Evolutionary conservation across 2,888 invertebrate species (phyloP).

Genomic region (Oscheius sp.): DNA sequence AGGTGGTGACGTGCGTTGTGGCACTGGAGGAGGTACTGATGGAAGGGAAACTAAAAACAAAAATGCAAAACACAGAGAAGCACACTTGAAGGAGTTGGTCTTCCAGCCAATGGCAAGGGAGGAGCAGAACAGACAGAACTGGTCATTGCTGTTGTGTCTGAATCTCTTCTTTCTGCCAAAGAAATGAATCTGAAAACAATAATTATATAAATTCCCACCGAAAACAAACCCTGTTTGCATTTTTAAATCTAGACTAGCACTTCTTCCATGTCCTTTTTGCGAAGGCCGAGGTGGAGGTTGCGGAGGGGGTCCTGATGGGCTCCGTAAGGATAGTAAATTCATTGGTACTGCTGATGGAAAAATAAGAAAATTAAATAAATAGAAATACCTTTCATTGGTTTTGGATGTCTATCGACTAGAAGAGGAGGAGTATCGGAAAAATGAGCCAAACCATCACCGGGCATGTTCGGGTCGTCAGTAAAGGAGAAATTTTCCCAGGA

Average conservation of each 20-base stretch:
- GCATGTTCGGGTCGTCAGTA: background rate
- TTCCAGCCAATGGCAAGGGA: constrained; percentile 2
- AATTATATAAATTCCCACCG: background rate
- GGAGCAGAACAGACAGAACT: background rate
- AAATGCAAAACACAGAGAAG: no score
- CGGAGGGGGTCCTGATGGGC: constrained; percentile 66
- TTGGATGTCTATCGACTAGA: constrained; percentile 64
- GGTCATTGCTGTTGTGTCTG: constrained; percentile 18
- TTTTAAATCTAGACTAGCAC: constrained; percentile 66
- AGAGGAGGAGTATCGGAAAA: constrained; percentile 67
- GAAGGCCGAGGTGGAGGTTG: constrained; percentile 62
- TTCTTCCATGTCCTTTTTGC: constrained; percentile 61
- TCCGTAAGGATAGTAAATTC: constrained; percentile 43
- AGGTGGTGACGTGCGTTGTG: constrained; percentile 42
- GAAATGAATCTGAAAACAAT: background rate
- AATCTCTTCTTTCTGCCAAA: constrained; percentile 6
- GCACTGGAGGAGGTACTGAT: constrained; percentile 39
- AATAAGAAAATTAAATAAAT: background rate
- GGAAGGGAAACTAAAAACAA: constrained; percentile 15
- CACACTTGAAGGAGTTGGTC: background rate
- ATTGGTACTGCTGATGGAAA: constrained; percentile 19
- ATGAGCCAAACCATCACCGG: constrained; percentile 33
- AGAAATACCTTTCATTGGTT: constrained; percentile 51
- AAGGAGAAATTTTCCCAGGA: constrained; percentile 21
- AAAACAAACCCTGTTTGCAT: constrained; percentile 4